Evolutionary conservation across 2,113 vertebrate species (phyloP), one percentile per base, ranked within the genome.

Genomic region (Pseudopodoces humilis): DNA sequence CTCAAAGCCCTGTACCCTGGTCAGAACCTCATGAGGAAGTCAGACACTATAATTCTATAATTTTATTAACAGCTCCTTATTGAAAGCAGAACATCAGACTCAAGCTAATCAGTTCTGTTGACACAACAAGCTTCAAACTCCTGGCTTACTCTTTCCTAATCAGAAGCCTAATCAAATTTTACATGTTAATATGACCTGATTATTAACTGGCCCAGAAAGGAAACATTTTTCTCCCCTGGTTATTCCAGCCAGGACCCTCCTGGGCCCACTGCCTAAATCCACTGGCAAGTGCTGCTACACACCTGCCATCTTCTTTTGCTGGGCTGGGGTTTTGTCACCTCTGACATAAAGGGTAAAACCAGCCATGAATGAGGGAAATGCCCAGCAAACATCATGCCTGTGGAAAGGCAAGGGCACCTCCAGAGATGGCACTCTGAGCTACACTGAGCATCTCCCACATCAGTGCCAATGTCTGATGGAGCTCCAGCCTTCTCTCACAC

Each of bases 101-200:
- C 90, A 46, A 86, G 63, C 60, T 94, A 86, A 92, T 92, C 39
- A 86, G 46, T 79, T 94, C 87, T 83, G 81, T 91, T 96, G 94
- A 96, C 86, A 93, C 92, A 96, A 88, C 75, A 86, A 91, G 91
- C 80, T 80, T 85, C 94, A 78, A 89, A 78, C 67, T 94, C 58
- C 78, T 76, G 86, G 52, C 53, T 68, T 84, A 52, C 44, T 80
- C 55, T 75, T 91, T 68, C 86, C 83, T 93, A 86, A 92, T 95
- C 90, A 92, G 91, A 78, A 95, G 30, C 24, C 74, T 96, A 94
- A 97, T 95, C 78, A 90, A 81, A 92, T 97, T 93, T 81, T 90
- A 90, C 56, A 78, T 87, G 78, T 85, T 91, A 87, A 92, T 87
- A 83, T 74, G 65, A 89, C 70, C 91, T 86, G 83, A 91, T 93